Base-by-base conservation (phyloP, 2,797 vertebrate genomes). In the Eulemur coronatus region DNA sequence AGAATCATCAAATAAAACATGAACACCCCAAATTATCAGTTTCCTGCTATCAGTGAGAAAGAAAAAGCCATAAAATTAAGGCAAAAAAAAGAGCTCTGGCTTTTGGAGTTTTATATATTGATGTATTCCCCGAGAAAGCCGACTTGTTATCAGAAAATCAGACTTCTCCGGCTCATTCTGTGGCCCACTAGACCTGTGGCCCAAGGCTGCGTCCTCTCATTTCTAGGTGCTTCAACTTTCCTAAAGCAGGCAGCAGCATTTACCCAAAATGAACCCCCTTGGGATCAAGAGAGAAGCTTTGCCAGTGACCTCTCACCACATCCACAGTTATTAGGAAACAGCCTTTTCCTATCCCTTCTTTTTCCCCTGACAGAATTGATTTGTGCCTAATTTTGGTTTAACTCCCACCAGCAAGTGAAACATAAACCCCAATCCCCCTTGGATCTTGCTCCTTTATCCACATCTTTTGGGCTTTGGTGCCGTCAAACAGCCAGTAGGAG, bases 61-160 rank as follows among this genome's bases (percentile, higher is more conserved):
- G 35, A 67, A 26, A 69, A 81, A 86, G 73, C 55, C 20, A 1
- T 20, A 26, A 35, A 24, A 20, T 52, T 63, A 59, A 52, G 78
- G 48, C 10, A 3, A 28, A 65, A 65, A 65, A 63, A 17, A n/a
- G 26, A 76, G 22, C 35, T 14, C 72, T 30, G 6, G 38, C 85
- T 48, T 28, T 15, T 13, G 18, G 20, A 30, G 33, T 7, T 10
- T 2, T 35, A 26, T 1, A n/a, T 26, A 14, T 15, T 18, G 15
- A 9, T 1, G 11, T 5, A 6, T 7, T 14, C 6, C 67, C 15
- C 2, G 41, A 86, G 38, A 26, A 0, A 0, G 22, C 9, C 5
- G 1, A 5, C 72, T 10, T 7, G n/a, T n/a, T 5, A 0, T 38
- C 26, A 22, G 75, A 24, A 43, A 41, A 26, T 38, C 35, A 55